Evolutionary conservation across 2,113 vertebrate genomes (phyloP).

Genomic region (Sinocyclocheilus anshuiensis): DNA sequence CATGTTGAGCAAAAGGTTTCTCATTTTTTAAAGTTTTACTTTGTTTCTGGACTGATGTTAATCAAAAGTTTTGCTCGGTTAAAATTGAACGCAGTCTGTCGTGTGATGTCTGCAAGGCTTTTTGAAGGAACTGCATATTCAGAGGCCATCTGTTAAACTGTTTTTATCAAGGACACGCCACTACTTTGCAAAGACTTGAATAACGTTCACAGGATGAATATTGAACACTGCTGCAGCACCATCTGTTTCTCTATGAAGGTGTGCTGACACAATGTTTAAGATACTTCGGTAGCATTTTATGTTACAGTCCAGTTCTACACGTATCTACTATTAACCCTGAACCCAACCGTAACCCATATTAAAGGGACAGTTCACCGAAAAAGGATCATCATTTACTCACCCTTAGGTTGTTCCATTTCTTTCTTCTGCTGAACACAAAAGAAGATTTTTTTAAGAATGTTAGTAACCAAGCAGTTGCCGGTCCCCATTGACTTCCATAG

Average conservation of each 20-base stretch:
- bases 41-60: background rate
- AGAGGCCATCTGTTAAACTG: slow-evolving; percentile 45
- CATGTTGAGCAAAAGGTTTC: background rate
- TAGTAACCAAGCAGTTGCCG: background rate
- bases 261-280: background rate
- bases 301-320: background rate
- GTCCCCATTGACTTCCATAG: background rate
- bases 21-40: background rate
- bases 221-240: slow-evolving; percentile 19
- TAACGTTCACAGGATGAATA: slow-evolving; percentile 35
- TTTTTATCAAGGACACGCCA: slow-evolving; percentile 40
- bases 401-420: background rate
- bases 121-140: slow-evolving; percentile 38
- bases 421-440: background rate
- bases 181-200: slow-evolving; percentile 40
- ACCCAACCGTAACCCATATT: background rate
- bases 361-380: background rate
- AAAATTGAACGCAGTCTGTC: slow-evolving; percentile 38
- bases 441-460: background rate
- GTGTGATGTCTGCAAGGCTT: slow-evolving; percentile 13
- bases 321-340: background rate
- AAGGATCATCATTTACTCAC: background rate
- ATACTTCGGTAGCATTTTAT: background rate
- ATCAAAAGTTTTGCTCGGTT: slow-evolving; percentile 9
- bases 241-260: slow-evolving; percentile 13